Percentiles rank a stretch among this genome's conserved stretches.
Evolutionary conservation across 2,113 vertebrate genomes (phyloP).

Genomic region (Raja brachyura): DNA sequence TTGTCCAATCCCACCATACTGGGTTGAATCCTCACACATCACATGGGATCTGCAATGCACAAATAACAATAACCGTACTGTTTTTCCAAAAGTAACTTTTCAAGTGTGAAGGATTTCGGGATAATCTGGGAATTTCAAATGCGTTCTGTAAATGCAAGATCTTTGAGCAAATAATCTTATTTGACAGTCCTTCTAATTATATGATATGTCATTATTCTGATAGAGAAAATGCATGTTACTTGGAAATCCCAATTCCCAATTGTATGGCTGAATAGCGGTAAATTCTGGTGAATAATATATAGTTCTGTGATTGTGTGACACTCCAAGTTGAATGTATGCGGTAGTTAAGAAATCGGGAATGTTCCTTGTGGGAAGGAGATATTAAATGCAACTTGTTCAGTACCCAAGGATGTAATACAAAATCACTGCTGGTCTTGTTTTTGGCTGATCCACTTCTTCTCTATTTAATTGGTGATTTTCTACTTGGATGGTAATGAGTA

Average conservation of each 20-base stretch:
- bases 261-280: not conserved
- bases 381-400: not conserved
- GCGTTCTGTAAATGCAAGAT: not conserved
- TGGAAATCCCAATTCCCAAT: not conserved
- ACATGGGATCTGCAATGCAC: not conserved
- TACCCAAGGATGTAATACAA: not conserved
- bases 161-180: not conserved
- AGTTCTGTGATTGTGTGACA: not conserved
- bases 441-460: not conserved
- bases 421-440: not conserved
- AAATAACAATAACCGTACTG: not conserved
- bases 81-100: not conserved
- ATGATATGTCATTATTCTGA: not conserved
- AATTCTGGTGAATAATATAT: not conserved
- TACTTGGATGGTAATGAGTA: slow-evolving; percentile 21
- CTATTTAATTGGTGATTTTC: slow-evolving; percentile 30
- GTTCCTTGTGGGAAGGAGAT: not conserved
- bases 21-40: not conserved
- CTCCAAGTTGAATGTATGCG: not conserved
- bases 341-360: not conserved
- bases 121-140: not conserved
- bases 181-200: not conserved
- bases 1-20: not conserved
- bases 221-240: not conserved
- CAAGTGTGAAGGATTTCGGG: not conserved